A percentile compares a stretch with the other conserved stretches of the same genome.
Evolutionary conservation across 2,113 vertebrate genomes (phyloP).

Genomic region (Noctilio leporinus): DNA sequence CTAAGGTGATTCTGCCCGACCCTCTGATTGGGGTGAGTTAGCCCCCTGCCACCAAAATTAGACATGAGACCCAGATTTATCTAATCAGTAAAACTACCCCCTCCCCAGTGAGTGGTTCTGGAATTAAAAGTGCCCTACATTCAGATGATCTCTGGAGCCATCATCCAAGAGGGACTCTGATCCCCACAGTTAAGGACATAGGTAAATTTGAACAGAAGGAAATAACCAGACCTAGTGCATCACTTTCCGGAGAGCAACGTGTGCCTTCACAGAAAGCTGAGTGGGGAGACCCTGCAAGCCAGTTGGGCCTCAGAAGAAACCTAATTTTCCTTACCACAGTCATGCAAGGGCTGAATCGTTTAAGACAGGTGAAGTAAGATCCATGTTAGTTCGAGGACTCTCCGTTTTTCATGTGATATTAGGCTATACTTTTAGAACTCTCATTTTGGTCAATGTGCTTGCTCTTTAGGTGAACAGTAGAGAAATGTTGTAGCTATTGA

Average conservation of each 20-base stretch:
- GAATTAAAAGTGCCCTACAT: not conserved
- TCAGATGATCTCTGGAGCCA: not conserved
- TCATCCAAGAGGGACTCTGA: not conserved
- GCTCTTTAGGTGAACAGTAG: not conserved
- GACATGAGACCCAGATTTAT: not conserved
- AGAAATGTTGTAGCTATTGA: not conserved
- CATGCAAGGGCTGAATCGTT: not conserved
- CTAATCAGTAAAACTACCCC: not conserved
- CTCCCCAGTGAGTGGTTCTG: not conserved
- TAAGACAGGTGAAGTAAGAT: not conserved
- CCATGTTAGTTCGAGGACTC: not conserved
- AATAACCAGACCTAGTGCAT: not conserved
- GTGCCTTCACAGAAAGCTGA: not conserved
- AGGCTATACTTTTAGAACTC: not conserved
- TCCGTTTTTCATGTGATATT: not conserved
- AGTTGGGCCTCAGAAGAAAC: not conserved
- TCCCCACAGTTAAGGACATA: not conserved
- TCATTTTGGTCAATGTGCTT: not conserved
- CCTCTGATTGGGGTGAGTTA: not conserved
- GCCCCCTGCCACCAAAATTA: not conserved
- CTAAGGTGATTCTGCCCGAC: not conserved
- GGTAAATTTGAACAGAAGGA: not conserved
- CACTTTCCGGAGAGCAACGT: not conserved
- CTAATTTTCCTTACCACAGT: not conserved
- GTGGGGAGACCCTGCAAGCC: not conserved